Evolutionary conservation across 2,888 invertebrate genomes (phyloP).

Genomic region (Theodoxus fluviatilis): DNA sequence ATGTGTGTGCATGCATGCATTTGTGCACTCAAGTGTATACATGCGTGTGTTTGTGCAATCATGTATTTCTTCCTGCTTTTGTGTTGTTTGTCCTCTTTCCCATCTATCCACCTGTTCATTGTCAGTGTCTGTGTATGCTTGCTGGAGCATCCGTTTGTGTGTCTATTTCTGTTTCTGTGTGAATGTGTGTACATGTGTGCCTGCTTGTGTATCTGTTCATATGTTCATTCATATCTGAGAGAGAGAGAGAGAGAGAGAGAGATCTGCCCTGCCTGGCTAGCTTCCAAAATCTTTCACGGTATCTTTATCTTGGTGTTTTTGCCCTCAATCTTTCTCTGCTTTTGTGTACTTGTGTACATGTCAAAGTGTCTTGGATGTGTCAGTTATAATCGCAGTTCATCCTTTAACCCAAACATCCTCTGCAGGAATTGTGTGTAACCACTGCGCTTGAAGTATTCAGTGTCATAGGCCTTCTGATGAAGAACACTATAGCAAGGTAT

Average conservation of each 20-base stretch:
- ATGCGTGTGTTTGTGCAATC: background rate
- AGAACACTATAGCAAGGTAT: no score
- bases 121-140: background rate
- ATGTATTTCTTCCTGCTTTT: no score
- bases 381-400: no score
- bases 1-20: background rate
- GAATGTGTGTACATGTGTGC: background rate
- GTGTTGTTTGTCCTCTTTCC: background rate
- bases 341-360: background rate
- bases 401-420: no score
- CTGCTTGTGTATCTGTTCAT: background rate
- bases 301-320: no score
- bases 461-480: no score
- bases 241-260: background rate
- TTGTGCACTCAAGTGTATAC: background rate
- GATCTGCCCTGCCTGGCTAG: conserved; percentile 6
- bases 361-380: background rate
- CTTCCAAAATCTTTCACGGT: background rate
- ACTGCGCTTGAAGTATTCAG: no score
- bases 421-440: no score
- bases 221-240: background rate
- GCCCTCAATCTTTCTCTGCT: background rate
- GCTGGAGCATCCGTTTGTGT: background rate
- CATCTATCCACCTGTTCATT: background rate
- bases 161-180: background rate